Evolutionary conservation across 2,113 vertebrate species (phyloP).

Genomic region (Phasianus colchicus): DNA sequence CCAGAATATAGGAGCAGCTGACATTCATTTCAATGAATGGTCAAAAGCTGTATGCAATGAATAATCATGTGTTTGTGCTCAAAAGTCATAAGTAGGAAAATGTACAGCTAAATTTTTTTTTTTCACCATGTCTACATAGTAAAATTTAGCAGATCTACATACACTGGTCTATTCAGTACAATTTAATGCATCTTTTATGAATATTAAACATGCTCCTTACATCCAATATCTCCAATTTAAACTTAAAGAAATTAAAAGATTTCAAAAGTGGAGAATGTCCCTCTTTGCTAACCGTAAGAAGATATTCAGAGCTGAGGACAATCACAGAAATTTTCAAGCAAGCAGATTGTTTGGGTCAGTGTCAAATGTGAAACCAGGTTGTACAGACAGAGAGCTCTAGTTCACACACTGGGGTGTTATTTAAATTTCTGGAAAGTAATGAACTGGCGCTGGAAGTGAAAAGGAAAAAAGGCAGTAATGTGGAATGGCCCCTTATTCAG

Average conservation of each 20-base stretch:
- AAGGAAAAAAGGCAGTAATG: slow-evolving; percentile 39
- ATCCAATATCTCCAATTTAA: neutral
- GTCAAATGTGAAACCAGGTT: neutral
- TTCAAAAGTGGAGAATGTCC: neutral
- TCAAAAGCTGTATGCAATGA: neutral
- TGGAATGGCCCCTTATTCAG: slow-evolving; percentile 39
- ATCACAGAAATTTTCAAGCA: neutral
- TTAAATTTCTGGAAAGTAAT: slow-evolving; percentile 45
- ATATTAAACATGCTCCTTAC: neutral
- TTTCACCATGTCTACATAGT: neutral
- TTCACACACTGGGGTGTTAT: neutral
- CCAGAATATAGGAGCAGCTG: neutral
- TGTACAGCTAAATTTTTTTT: neutral
- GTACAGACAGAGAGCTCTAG: neutral
- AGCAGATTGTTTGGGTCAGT: neutral
- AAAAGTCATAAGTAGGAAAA: neutral
- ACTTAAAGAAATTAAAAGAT: neutral
- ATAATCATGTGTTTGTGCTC: neutral
- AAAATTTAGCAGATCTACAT: neutral
- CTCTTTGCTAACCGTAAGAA: neutral
- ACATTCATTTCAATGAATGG: neutral
- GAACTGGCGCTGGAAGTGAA: slow-evolving; percentile 27
- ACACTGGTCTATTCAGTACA: neutral
- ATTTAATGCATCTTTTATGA: neutral
- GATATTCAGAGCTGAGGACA: neutral